Conservation (phyloP, 2,888 invertebrate genomes). For the Eledona agricola region DNA sequence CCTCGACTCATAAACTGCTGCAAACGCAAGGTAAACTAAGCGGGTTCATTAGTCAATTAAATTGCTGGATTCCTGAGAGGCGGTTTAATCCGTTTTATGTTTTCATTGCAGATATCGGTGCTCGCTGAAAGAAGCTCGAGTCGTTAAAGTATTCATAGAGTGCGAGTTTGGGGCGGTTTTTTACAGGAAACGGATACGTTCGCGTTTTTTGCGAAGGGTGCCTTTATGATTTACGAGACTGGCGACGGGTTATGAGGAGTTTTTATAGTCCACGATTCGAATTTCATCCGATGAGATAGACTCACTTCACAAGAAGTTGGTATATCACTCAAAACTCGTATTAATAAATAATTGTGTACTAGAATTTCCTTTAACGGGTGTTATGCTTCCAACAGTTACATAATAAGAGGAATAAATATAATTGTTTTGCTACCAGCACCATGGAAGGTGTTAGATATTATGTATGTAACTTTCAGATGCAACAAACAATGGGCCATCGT, state of each 20-base stretch:
- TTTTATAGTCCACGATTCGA: too few species aligned
- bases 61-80: conserved; percentile 23
- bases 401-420: too few species aligned
- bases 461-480: too few species aligned
- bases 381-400: too few species aligned
- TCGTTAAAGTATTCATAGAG: conserved; percentile 20
- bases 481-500: too few species aligned
- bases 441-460: too few species aligned
- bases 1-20: conserved; percentile 22
- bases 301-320: too few species aligned
- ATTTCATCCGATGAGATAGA: too few species aligned
- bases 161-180: conserved; percentile 5
- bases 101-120: conserved; percentile 23
- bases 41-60: conserved; percentile 31
- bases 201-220: conserved; percentile 12
- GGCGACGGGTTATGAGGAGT: conserved; percentile 12
- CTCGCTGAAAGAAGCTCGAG: not conserved
- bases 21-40: conserved; percentile 27
- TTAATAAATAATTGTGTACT: too few species aligned
- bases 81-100: conserved; percentile 28
- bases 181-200: conserved; percentile 8
- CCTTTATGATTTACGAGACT: conserved; percentile 22
- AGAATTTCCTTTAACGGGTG: too few species aligned
- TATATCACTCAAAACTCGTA: too few species aligned
- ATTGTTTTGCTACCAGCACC: too few species aligned